Percentiles rank a stretch among this genome's conserved stretches.
These are phyloP conservation scores for Magallana nippona DNA, from an alignment of 2,888 invertebrate genomes.

Conservation along the genomic window DNA sequence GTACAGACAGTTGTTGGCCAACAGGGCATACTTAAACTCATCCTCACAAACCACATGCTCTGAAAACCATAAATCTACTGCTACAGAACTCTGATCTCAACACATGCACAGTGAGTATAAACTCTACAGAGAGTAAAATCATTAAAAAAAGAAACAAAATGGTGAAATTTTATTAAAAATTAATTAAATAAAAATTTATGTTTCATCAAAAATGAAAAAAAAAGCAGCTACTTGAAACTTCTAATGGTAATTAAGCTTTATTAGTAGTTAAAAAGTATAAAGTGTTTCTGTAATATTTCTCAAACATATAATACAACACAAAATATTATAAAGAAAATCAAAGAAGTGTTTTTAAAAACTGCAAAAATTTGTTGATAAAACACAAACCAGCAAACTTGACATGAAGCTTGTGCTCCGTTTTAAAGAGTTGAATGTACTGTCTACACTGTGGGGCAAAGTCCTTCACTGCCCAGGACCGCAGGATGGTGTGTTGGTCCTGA, in stretches of 20 bases:
- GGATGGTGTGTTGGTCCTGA: constrained; percentile 87
- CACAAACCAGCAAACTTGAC: constrained; percentile 91
- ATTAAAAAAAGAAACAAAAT: constrained; percentile 23
- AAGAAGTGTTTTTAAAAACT: too few species aligned
- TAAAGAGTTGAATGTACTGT: constrained; percentile 98
- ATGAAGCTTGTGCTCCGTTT: constrained; percentile 98
- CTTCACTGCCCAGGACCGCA: constrained; percentile 97
- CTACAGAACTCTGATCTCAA: neutral
- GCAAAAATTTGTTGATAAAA: neutral
- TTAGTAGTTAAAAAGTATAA: too few species aligned
- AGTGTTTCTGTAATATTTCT: too few species aligned
- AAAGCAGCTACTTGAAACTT: neutral
- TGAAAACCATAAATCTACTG: constrained; percentile 55
- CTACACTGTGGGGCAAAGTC: constrained; percentile 97
- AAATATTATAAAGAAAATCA: too few species aligned
- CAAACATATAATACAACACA: too few species aligned
- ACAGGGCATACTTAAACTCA: constrained; percentile 98
- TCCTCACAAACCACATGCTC: constrained; percentile 99
- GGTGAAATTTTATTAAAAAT: too few species aligned
- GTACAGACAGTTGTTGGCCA: constrained; percentile 98
- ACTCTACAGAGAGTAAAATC: neutral
- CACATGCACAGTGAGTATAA: neutral
- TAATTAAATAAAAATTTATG: too few species aligned
- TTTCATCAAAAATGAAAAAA: neutral
- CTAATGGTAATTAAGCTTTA: too few species aligned